Evolutionary conservation across 2,888 invertebrate species (phyloP).

Genomic region (Lumbricus terrestris): DNA sequence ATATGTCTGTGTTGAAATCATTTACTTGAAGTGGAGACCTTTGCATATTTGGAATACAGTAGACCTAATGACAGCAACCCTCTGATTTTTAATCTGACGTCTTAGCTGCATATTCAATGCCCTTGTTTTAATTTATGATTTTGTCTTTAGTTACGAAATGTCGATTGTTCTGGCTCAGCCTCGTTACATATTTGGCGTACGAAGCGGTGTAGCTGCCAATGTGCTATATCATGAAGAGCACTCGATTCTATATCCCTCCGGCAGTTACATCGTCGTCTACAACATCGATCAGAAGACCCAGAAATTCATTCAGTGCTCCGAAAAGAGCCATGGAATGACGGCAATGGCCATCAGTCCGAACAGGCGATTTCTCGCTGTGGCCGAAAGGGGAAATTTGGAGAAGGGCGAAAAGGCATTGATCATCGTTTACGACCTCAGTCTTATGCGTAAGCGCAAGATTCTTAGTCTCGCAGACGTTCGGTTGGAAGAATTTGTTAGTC

Average conservation of each 20-base stretch:
- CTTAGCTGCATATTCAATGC: neutral
- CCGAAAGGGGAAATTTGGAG: constrained; percentile 46
- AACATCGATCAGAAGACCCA: constrained; percentile 61
- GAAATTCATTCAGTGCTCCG: constrained; percentile 60
- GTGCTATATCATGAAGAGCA: constrained; percentile 60
- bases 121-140: neutral
- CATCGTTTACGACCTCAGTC: constrained; percentile 61
- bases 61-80: neutral
- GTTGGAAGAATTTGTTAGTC: constrained; percentile 69
- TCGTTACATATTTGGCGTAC: constrained; percentile 58
- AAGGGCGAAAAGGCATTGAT: constrained; percentile 57
- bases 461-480: constrained; percentile 57
- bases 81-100: neutral
- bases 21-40: neutral
- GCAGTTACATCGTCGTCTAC: constrained; percentile 60
- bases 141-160: constrained; percentile 15
- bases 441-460: constrained; percentile 58
- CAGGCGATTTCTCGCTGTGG: constrained; percentile 59
- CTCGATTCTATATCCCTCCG: constrained; percentile 61
- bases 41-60: neutral
- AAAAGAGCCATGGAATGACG: constrained; percentile 59
- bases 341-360: constrained; percentile 60
- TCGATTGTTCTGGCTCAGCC: constrained; percentile 11
- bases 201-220: constrained; percentile 55
- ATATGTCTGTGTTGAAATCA: neutral